Evolutionary conservation across 1,140 invertebrate genomes (phyloP).

Genomic region (Zaprionus tsacasi): DNA sequence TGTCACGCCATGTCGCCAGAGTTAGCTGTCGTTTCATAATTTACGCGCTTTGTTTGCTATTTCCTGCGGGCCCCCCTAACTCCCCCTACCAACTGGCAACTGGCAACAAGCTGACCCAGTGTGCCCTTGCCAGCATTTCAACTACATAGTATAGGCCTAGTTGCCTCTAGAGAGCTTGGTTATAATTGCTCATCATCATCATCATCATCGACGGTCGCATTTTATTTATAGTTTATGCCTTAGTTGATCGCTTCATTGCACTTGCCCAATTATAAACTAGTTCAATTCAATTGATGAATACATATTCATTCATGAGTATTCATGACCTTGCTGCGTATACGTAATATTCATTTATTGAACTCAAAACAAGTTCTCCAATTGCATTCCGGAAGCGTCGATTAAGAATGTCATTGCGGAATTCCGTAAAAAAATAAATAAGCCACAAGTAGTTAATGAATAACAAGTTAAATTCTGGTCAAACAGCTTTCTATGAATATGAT

Average conservation of each 20-base stretch:
- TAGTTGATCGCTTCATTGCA: conserved; percentile 63
- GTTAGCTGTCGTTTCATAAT: conserved; percentile 79
- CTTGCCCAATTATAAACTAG: conserved; percentile 67
- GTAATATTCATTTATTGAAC: conserved; percentile 13
- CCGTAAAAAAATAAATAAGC: not conserved
- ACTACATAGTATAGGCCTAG: conserved; percentile 31
- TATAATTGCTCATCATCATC: conserved; percentile 69
- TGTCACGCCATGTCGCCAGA: conserved; percentile 75
- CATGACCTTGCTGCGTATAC: conserved; percentile 53
- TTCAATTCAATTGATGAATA: conserved; percentile 57
- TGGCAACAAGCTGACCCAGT: conserved; percentile 67
- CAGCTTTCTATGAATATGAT: not conserved
- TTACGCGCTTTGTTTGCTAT: conserved; percentile 79
- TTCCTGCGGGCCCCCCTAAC: conserved; percentile 56
- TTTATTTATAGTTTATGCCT: conserved; percentile 64
- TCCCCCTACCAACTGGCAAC: not conserved
- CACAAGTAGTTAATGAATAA: not conserved
- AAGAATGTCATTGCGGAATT: conserved; percentile 1
- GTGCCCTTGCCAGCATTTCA: conserved; percentile 41
- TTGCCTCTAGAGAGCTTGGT: conserved; percentile 39
- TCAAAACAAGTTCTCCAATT: conserved; percentile 18
- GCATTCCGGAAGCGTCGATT: conserved; percentile 1
- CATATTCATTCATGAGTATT: conserved; percentile 36
- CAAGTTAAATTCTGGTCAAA: not conserved
- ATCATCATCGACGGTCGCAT: conserved; percentile 41